Evolutionary conservation across 2,113 vertebrate genomes (phyloP), one percentile per base, ranked within the genome.

Genomic region (Herpetotheres cachinnans): DNA sequence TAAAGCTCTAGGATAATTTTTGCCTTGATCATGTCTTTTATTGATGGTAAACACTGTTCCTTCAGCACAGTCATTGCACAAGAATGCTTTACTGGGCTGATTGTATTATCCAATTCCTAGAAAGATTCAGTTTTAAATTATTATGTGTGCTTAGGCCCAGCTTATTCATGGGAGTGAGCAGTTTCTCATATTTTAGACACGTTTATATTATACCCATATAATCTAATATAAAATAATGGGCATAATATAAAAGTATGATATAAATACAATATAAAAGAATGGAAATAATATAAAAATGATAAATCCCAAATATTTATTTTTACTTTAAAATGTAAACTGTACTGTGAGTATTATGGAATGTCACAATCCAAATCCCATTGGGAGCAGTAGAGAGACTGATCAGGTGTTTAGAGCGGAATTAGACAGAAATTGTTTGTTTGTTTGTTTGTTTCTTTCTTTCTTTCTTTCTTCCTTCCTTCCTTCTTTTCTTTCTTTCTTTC

Each of bases 1-100:
- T 76, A 93, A 86, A 83, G n/a, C 8, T 65, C 38, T 66, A 40
- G 54, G 32, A 49, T 93, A 73, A 50, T 55, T 89, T 95, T 96
- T 95, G 34, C 38, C 59, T 87, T 56, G 70, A 76, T 88, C 0
- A 1, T 77, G 11, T 62, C 25, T 92, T 95, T 88, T 95, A 80
- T 49, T 92, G 69, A 22, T 62, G 44, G 42, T 49, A 81, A 91
- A 72, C 13, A 42, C 40, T 49, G 52, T 44, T 81, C 26, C 24
- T 69, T 83, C 46, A 89, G 65, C 47, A 62, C 27, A 78, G n/a
- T 26, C 34, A 79, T 71, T 66, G 55, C 56, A 71, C 13, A 54
- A 58, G 46, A 87, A 62, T 32, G n/a, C 50, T 93, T 92, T 89
- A 49, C 32, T 52, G 26, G 70, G 44, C 15, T 86, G 49, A 82